Conservation (phyloP, 2,113 vertebrate species). For the Chloebia gouldiae region DNA sequence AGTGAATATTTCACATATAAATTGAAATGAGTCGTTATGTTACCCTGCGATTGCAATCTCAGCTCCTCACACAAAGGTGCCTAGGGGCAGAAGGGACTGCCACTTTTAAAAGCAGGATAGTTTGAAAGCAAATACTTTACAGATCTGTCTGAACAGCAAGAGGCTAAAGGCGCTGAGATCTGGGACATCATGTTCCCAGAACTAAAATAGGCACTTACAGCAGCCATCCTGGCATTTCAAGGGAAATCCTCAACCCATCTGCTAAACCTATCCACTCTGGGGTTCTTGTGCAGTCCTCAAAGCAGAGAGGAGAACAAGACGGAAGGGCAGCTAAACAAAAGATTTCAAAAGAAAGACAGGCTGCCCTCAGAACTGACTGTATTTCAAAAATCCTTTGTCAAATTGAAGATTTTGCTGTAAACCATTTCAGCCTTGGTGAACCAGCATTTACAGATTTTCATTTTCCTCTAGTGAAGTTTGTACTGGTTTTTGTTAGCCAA, state of each 20-base stretch:
- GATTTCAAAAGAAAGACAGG: background rate
- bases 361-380: background rate
- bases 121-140: background rate
- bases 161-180: background rate
- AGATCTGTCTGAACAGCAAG: background rate
- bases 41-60: background rate
- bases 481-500: background rate
- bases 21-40: background rate
- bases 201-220: background rate
- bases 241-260: background rate
- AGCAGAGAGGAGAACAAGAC: background rate
- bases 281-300: background rate
- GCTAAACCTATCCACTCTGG: background rate
- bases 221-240: background rate
- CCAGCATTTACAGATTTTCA: background rate
- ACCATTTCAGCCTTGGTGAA: rapidly evolving
- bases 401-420: background rate
- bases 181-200: background rate
- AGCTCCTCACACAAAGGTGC: background rate
- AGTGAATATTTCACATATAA: background rate
- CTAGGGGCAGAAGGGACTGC: background rate
- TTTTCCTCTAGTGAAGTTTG: background rate
- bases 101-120: background rate
- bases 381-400: background rate
- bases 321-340: background rate